Evolutionary conservation across 1,140 invertebrate genomes (phyloP), one percentile per base, ranked within the genome.

Genomic region (Triops longicaudatus): DNA sequence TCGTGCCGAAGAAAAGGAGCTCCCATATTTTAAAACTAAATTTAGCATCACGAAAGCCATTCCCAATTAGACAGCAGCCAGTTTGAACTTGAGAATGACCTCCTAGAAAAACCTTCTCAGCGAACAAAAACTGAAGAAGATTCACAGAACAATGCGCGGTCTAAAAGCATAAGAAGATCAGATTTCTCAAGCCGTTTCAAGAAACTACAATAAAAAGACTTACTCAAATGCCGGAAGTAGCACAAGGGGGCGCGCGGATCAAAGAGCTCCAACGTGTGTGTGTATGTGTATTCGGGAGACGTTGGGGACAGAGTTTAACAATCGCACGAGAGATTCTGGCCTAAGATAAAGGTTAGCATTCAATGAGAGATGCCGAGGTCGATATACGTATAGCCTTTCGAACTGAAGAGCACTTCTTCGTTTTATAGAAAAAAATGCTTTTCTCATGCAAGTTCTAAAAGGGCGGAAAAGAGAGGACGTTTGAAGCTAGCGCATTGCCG

Each of bases 261-360:
- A 63, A 63, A 63, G 22, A 14, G 17, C 14, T 6, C 50, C 14
- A n/a, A 63, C 50, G 31, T 37, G 31, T 37, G 31, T 37, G 7
- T 37, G 31, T 37, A 7, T 37, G 31, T 37, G 31, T 37, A 37
- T 37, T 37, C 31, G 31, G 31, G 31, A 37, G 31, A 37, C 50
- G 50, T n/a, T 63, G 50, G 50, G 50, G 50, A 63, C 50, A 22
- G n/a, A 63, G 50, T 63, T 63, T 63, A 63, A 63, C 50, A 63
- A 63, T 63, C 17, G 50, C 9, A 17, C n/a, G 31, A 63, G 5
- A 63, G 50, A 63, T 63, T 22, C 22, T 63, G 50, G 50, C 6
- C 50, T 63, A 22, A 22, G 50, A 63, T 63, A 63, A 63, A 22
- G 50, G 50, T 63, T 63, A 14, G 50, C 10, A 63, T 22, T 63